phyloP scores from a whole-genome alignment of 2,888 invertebrate genomes.

The Silvanus unidentatus region DNA sequence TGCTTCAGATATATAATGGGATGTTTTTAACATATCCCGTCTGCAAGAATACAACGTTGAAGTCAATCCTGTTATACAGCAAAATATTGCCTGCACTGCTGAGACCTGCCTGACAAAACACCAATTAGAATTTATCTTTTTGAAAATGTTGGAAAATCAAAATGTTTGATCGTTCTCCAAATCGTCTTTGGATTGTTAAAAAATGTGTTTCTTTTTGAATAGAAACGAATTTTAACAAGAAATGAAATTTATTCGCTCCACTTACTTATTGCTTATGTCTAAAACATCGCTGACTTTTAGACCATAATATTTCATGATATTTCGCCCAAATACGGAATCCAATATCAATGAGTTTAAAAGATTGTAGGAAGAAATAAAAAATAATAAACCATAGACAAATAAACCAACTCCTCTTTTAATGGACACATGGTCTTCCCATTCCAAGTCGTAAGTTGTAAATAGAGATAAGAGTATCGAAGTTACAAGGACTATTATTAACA shows the following conservation, averaged over 20 bases:
- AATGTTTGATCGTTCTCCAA: too few species aligned
- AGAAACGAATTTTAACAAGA: not conserved
- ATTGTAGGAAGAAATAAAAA: constrained; percentile 63
- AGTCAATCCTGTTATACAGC: constrained; percentile 59
- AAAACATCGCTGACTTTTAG: constrained; percentile 62
- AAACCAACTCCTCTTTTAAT: constrained; percentile 55
- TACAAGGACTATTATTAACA: constrained; percentile 8
- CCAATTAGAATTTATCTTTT: not conserved
- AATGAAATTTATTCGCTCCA: too few species aligned
- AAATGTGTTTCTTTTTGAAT: not conserved
- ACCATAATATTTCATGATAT: constrained; percentile 58
- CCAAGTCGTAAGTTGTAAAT: constrained; percentile 38
- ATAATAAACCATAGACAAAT: constrained; percentile 59
- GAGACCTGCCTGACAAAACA: constrained; percentile 57
- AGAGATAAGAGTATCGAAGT: constrained; percentile 25
- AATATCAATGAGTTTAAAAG: constrained; percentile 57
- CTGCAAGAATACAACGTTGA: constrained; percentile 65
- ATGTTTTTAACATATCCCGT: constrained; percentile 60
- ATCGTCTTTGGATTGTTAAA: too few species aligned
- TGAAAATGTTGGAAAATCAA: too few species aligned
- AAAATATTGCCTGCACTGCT: constrained; percentile 64
- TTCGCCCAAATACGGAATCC: constrained; percentile 54
- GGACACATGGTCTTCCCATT: constrained; percentile 54
- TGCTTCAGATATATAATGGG: constrained; percentile 67
- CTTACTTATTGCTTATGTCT: constrained; percentile 72